Conservation (phyloP, 2,113 vertebrate genomes). For the Jaculus jaculus region DNA sequence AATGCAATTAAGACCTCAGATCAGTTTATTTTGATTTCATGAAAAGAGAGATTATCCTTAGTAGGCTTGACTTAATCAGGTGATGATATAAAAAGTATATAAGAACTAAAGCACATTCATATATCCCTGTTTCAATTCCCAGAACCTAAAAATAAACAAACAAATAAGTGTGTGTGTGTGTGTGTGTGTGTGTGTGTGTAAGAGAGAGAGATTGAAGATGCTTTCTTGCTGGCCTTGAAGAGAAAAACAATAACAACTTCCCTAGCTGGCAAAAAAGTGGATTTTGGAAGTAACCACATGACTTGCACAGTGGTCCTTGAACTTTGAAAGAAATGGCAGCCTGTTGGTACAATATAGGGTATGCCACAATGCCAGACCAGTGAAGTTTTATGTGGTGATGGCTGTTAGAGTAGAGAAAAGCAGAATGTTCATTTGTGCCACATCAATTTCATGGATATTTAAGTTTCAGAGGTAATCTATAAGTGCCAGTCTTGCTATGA, state of each 20-base stretch:
- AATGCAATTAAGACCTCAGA: neutral
- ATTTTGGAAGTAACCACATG: neutral
- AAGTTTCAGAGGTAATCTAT: neutral
- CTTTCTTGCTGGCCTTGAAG: neutral
- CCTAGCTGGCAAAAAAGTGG: neutral
- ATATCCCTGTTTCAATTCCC: neutral
- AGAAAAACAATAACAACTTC: neutral
- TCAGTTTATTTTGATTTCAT: neutral
- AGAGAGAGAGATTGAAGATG: neutral
- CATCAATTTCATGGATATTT: neutral
- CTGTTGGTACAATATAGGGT: too few relatives aligned
- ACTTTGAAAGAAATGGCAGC: neutral
- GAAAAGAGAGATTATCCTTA: neutral
- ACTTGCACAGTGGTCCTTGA: neutral
- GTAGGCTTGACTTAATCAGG: neutral
- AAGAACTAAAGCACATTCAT: too few relatives aligned
- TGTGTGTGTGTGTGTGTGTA: too few relatives aligned
- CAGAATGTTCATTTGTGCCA: neutral
- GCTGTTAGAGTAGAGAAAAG: neutral
- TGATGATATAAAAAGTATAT: neutral
- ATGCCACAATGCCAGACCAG: neutral
- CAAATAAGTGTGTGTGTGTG: neutral
- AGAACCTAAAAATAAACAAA: neutral
- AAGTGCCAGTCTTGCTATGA: neutral
- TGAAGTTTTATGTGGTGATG: neutral